Conservation (phyloP, 2,113 vertebrate genomes). For the Erpornis zantholeuca region DNA sequence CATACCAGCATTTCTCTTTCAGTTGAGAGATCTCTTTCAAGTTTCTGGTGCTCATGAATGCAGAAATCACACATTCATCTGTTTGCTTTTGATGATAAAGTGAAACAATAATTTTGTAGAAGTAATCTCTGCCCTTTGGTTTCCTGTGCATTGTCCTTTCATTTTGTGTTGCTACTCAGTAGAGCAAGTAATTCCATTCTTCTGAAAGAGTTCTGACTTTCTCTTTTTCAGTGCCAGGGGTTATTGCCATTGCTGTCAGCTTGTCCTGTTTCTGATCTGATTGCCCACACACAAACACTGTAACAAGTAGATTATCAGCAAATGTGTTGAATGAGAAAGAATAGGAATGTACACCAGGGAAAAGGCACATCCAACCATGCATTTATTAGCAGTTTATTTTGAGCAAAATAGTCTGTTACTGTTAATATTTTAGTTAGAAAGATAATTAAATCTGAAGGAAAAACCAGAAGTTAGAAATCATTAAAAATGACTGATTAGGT, state of each 20-base stretch:
- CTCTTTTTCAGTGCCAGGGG: neutral
- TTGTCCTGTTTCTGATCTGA: neutral
- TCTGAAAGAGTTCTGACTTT: neutral
- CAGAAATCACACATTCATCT: neutral
- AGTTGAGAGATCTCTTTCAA: neutral
- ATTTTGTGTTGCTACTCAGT: neutral
- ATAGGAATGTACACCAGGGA: neutral
- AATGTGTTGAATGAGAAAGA: neutral
- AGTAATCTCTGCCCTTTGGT: neutral
- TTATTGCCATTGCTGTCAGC: neutral
- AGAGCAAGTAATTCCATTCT: neutral
- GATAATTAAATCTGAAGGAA: neutral
- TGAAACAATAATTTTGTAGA: neutral
- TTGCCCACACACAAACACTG: neutral
- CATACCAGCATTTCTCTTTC: neutral
- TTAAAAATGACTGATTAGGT: neutral
- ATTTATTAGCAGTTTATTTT: neutral
- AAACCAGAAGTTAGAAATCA: neutral
- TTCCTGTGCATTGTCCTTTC: neutral
- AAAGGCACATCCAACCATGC: neutral
- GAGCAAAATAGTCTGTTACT: neutral
- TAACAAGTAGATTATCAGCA: rapidly evolving
- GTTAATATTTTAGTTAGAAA: neutral
- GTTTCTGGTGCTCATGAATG: neutral
- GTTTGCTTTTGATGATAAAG: neutral